Conservation (phyloP, 2,797 vertebrate species). For the Chelon labrosus region DNA sequence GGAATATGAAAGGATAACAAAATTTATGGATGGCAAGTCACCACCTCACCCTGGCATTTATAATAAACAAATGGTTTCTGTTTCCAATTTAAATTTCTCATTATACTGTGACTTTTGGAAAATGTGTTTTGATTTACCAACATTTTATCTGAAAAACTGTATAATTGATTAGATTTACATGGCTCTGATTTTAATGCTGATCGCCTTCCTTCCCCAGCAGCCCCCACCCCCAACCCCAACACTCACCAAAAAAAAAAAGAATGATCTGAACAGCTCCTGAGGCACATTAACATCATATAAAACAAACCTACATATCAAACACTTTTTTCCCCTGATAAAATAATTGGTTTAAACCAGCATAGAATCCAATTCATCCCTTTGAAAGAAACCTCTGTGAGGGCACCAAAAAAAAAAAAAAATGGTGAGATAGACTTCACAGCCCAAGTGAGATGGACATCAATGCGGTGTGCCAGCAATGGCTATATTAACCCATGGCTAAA, state of each 20-base stretch:
- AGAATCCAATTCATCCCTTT: conserved; percentile 81
- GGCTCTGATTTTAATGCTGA: conserved; percentile 85
- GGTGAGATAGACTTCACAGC: conserved; percentile 82
- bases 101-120: conserved; percentile 89
- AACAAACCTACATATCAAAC: conserved; percentile 82
- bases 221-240: conserved; percentile 51
- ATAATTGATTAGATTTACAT: conserved; percentile 89
- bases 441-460: conserved; percentile 83
- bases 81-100: conserved; percentile 88
- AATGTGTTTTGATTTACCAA: conserved; percentile 88
- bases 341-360: conserved; percentile 82
- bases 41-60: conserved; percentile 86
- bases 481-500: conserved; percentile 86
- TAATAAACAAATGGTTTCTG: conserved; percentile 88
- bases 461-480: conserved; percentile 80
- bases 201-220: conserved; percentile 69
- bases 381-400: conserved; percentile 78
- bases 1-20: conserved; percentile 85
- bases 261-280: conserved; percentile 80
- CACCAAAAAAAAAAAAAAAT: conserved; percentile 64
- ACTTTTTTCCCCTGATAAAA: conserved; percentile 75
- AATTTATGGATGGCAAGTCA: conserved; percentile 88
- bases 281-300: conserved; percentile 80
- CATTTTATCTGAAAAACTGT: conserved; percentile 85
- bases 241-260: conserved; percentile 66